Base-by-base conservation (phyloP, 2,888 invertebrate species). In the Melanophora roralis region DNA sequence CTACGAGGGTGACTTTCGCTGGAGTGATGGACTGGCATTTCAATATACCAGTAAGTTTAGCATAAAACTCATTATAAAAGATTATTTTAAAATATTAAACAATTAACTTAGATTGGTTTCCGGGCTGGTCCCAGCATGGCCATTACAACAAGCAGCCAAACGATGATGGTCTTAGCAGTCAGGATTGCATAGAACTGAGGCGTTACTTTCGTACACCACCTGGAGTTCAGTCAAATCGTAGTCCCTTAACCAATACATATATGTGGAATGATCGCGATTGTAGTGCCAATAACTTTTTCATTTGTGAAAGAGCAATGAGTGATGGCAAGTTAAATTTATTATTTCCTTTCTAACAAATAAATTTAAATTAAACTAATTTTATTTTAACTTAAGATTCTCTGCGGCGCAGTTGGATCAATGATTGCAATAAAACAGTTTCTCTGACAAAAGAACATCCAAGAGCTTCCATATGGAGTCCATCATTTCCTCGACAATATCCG, bases 241-340 rank as follows among this genome's bases (percentile, higher is more conserved):
- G 89, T 23, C 89, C 90, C 60, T 86, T 91, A 0, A 90, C 93
- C 0, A 89, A 91, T 19, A 91, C 92, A 81, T 95, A 93, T 89
- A 94, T 93, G 92, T 96, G 96, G 96, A 96, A 96, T 87, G 95
- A 96, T 86, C 88, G 95, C 27, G 94, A 94, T 84, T 96, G 96
- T 87, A 89, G 91, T 19, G 94, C 94, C 36, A 92, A 92, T 62
- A 96, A 95, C 90, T 93, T 93, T 89, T 94, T 93, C 87, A 92
- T 96, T 38, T 96, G 96, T 88, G 94, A 95, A 88, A 91, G 92
- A 60, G 92, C 93, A n/a, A 92, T 92, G 79, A 91, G 91, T 68
- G 93, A 92, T 87, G 94, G 94, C 94, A 88, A 90, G 78, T 79
- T 1, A 27, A 2, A 40, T n/a, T 3, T 34, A 11, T n/a, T 9